Evolutionary conservation across 2,113 vertebrate species (phyloP).

Genomic region (Hiodon alosoides): DNA sequence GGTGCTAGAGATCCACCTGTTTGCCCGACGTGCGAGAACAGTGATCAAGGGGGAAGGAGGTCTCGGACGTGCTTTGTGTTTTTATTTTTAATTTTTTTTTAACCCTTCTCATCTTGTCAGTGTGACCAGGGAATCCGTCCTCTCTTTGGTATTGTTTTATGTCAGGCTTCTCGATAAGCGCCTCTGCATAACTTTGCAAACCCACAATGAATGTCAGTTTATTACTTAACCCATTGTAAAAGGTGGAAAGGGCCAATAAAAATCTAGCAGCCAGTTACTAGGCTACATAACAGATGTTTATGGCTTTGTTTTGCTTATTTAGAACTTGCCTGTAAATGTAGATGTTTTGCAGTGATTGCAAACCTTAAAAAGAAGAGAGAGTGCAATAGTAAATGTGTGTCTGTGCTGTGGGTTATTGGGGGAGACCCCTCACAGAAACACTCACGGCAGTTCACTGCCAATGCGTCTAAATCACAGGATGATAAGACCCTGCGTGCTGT

Average conservation of each 20-base stretch:
- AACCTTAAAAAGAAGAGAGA: neutral
- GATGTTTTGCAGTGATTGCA: neutral
- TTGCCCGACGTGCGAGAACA: slow-evolving; percentile 16
- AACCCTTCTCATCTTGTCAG: slow-evolving; percentile 34
- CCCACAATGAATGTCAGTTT: slow-evolving; percentile 58
- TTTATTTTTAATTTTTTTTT: neutral
- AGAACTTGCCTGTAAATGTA: slow-evolving; percentile 29
- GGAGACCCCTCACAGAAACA: neutral
- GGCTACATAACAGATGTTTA: slow-evolving; percentile 39
- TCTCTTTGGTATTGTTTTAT: slow-evolving; percentile 48
- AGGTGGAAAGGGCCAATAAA: slow-evolving; percentile 53
- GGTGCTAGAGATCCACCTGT: slow-evolving; percentile 66
- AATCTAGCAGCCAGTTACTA: slow-evolving; percentile 43
- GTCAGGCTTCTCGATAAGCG: slow-evolving; percentile 46
- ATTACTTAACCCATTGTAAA: slow-evolving; percentile 63
- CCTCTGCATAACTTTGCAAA: slow-evolving; percentile 52
- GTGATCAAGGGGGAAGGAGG: slow-evolving; percentile 15
- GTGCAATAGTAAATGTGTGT: neutral
- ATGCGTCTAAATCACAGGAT: slow-evolving; percentile 38
- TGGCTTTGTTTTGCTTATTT: slow-evolving; percentile 37
- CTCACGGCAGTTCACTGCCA: slow-evolving; percentile 14
- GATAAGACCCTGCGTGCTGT: slow-evolving; percentile 43
- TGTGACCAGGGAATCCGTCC: slow-evolving; percentile 56
- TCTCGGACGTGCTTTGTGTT: no score
- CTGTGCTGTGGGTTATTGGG: no score